Conservation (phyloP, 2,797 vertebrate genomes). For the Phoxinus dragarum region DNA sequence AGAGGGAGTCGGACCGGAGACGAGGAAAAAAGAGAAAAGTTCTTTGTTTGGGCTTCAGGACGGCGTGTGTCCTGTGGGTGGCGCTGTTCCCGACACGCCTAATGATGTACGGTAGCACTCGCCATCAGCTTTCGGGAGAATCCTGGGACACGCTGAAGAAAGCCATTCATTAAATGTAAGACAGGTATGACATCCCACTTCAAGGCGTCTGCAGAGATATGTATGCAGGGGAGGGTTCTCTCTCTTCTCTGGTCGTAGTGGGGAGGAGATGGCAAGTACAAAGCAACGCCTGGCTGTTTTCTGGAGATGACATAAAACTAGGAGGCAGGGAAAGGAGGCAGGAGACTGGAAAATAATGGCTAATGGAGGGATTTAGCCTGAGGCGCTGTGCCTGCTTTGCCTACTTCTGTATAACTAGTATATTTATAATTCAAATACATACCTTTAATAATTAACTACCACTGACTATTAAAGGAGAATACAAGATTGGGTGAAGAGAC, state of each 20-base stretch:
- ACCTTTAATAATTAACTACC: constrained; percentile 99
- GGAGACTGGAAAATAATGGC: constrained; percentile 99
- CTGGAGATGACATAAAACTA: constrained; percentile 94
- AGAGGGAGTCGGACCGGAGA: constrained; percentile 20
- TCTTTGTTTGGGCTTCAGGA: constrained; percentile 78
- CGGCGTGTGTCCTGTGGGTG: constrained; percentile 82
- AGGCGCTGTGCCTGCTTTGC: constrained; percentile 99
- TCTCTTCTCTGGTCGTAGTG: constrained; percentile 86
- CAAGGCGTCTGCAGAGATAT: constrained; percentile 91
- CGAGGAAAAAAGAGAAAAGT: constrained; percentile 39
- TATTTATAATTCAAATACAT: constrained; percentile 99
- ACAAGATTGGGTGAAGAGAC: constrained; percentile 90
- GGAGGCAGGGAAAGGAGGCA: constrained; percentile 95
- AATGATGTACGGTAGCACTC: constrained; percentile 97
- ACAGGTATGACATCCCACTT: constrained; percentile 99
- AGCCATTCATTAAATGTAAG: constrained; percentile 99
- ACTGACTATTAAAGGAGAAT: constrained; percentile 98
- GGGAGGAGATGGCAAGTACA: constrained; percentile 91
- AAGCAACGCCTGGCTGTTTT: constrained; percentile 94
- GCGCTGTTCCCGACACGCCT: constrained; percentile 97
- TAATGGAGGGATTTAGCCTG: constrained; percentile 99
- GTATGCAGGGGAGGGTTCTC: constrained; percentile 86
- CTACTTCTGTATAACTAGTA: constrained; percentile 99
- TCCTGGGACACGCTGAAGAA: constrained; percentile 97
- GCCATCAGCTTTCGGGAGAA: constrained; percentile 93